Evolutionary conservation across 1,140 invertebrate species (phyloP), one percentile per base, ranked within the genome.

Genomic region (Arion vulgaris): DNA sequence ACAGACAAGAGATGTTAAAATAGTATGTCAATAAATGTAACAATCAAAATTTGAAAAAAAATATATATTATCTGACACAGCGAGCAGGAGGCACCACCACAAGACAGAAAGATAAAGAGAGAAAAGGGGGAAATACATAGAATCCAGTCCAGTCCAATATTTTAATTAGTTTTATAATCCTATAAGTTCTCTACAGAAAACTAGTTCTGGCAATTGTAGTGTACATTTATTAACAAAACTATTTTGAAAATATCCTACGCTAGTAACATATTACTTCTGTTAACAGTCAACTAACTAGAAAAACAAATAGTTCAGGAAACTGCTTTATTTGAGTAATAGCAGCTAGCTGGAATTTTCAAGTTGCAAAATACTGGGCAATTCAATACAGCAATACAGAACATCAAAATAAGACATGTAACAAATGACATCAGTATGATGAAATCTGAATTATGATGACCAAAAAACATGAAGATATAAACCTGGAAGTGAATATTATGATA

Each of bases 21-120:
- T 66, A 32, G 62, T 57, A 11, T 57, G 51, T 73, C 19, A 73
- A n/a, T 39, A 45, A 41, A 45, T 73, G 26, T 41, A 7, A 41
- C 71, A 73, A 73, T 39, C n/a, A 73, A 11, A 41, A 39, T 45
- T 41, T 73, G 9, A 73, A 68, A 82, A 76, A 82, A 76, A 81
- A 57, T n/a, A 57, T 57, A n/a, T n/a, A 57, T 36, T 13, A 74
- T 57, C 41, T 81, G 41, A 68, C 32, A 78, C 76, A 78, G 76
- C 76, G 76, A 78, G 76, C 76, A 78, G 76, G 76, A 78, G 76
- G 76, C 57, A 78, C 76, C 76, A 78, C 66, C 76, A 78, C 76
- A 9, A 78, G 76, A 78, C 76, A 62, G 62, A 78, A 78, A 68
- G 57, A 78, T 23, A 57, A 66, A 66, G 36, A 49, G 53, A 49